Base-by-base conservation (phyloP, 2,113 vertebrate species). In the Sylvia atricapilla region DNA sequence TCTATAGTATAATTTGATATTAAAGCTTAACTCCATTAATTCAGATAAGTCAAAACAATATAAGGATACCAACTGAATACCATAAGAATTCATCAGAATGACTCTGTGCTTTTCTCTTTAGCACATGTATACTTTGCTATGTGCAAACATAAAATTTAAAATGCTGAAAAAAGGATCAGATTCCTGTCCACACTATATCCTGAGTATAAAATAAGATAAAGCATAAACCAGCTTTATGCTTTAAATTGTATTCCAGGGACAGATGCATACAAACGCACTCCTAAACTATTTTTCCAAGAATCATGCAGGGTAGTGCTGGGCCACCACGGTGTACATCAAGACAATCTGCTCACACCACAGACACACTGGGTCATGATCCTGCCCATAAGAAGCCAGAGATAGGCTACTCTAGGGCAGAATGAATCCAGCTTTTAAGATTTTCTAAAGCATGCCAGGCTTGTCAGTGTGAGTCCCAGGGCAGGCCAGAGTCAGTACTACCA, bases 391-490 rank as follows among this genome's bases (percentile, higher is more conserved):
- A 91, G 68, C 47, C 7, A 25, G 55, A 78, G 62, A 58, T 10
- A 5, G 20, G 66, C 74, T 84, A 35, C 69, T 84, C 30, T 6
- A 66, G 74, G 22, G 14, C 47, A 53, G 58, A 85, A 31, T 35
- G 18, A 31, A 77, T 44, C 18, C 52, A 23, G 33, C 74, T 95
- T 89, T 94, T 73, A 82, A 69, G 74, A 90, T 84, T 85, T 93
- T 66, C 87, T 96, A 95, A 87, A 95, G 93, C 94, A 89, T 35
- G 50, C 43, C 3, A 30, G 58, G 31, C 53, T 53, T 80, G 66
- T 47, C 5, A 10, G 24, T 60, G 56, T 3, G 0, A 22, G 25
- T 81, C 50, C 72, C 0, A 0, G 72, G 53, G 33, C 47, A 92
- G 52, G 72, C 5, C 24, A 30, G 33, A 91, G 15, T 24, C 46